Base-by-base conservation (phyloP, 2,113 vertebrate species). In the Oryzias curvinotus region DNA sequence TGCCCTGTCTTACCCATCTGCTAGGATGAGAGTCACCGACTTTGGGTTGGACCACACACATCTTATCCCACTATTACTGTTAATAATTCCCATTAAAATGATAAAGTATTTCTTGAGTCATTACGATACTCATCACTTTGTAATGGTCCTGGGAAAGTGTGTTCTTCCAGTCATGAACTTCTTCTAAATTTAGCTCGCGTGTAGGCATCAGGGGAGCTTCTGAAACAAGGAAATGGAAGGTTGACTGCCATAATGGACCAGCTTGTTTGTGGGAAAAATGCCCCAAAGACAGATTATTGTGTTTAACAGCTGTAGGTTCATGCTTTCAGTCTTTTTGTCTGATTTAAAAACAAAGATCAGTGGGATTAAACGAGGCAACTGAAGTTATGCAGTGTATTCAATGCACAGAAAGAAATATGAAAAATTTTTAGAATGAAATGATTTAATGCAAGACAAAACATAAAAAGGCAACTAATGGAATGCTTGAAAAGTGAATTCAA, bases 11-110 rank as follows among this genome's bases (percentile, higher is more conserved):
- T 47, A 60, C 62, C 74, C 36, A 72, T 72, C 71, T 75, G 69
- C 55, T 79, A 50, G 41, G 19, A 52, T 49, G 44, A 56, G 53
- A 73, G 61, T 62, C 19, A 0, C 47, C 56, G 65, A 56, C 61
- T 76, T 49, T 52, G 28, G 41, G 23, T 50, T n/a, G 43, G 86
- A 83, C 84, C 81, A 84, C 81, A 84, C 83, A 83, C 73, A 62
- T 71, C 51, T 42, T 64, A 47, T 49, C 44, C 53, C 70, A 60
- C 68, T 75, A 78, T 75, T 82, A 67, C 23, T 21, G 44, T 57
- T 53, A 77, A 85, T 83, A 80, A 76, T 80, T 78, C 51, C 52
- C 69, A 71, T 85, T 68, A 75, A 23, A 68, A 76, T 77, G 66
- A 81, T 55, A 71, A 73, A 69, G 58, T 80, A 72, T 82, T 84